phyloP scores from a whole-genome alignment of 2,113 vertebrate genomes.

The Eretmochelys imbricata region DNA sequence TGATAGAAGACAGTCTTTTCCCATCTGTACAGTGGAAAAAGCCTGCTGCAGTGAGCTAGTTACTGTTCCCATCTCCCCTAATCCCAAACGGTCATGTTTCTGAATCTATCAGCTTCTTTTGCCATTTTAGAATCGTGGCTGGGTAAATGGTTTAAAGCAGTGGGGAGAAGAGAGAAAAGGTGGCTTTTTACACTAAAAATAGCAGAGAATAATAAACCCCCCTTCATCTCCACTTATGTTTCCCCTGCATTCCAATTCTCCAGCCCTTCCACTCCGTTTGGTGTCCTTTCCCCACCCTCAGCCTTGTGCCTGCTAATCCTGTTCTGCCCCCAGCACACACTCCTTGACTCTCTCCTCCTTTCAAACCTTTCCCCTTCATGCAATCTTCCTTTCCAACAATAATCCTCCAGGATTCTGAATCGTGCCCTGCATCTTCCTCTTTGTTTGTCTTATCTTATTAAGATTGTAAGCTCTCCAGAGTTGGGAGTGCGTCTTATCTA shows the following conservation, averaged over 20 bases:
- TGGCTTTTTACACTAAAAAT: not conserved
- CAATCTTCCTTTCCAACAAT: not conserved
- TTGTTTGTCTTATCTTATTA: not conserved
- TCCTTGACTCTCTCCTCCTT: not conserved
- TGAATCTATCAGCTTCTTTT: not conserved
- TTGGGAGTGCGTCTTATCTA: no score
- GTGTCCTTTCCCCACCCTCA: not conserved
- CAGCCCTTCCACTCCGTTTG: not conserved
- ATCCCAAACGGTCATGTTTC: not conserved
- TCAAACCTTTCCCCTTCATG: not conserved
- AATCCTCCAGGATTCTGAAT: not conserved
- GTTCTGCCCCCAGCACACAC: not conserved
- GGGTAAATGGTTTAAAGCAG: not conserved
- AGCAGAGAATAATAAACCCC: not conserved
- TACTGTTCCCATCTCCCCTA: not conserved
- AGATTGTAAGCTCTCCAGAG: not conserved
- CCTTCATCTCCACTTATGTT: not conserved
- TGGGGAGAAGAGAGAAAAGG: not conserved
- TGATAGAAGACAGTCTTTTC: fast-evolving
- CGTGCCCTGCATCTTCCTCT: not conserved
- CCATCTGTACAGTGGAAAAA: not conserved
- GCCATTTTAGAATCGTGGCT: not conserved
- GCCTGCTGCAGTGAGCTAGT: not conserved
- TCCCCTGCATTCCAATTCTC: not conserved
- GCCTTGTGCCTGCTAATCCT: not conserved